These are phyloP conservation scores for Dryobotodes eremita DNA, from an alignment of 2,888 invertebrate genomes.

Conservation along the genomic window DNA sequence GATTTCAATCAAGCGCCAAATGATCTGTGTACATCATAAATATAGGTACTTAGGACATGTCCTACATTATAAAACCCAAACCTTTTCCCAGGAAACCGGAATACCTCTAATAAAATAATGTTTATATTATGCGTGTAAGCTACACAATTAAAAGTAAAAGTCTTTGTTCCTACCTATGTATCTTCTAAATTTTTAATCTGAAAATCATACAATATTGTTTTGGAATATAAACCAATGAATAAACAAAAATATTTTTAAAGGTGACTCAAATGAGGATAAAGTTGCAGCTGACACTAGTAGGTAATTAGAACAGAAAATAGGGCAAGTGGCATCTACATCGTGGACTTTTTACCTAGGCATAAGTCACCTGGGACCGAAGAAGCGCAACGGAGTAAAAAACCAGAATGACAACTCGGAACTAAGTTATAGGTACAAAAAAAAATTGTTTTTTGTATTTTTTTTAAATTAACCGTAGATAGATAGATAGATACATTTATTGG, in stretches of 20 bases:
- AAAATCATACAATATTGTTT: background rate
- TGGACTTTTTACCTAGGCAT: background rate
- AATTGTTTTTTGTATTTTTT: too few species aligned
- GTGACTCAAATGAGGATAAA: background rate
- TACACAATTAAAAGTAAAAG: background rate
- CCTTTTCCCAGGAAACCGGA: background rate
- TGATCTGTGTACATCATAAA: background rate
- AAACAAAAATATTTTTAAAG: background rate
- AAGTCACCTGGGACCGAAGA: background rate
- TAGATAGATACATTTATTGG: too few species aligned
- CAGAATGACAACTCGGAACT: background rate
- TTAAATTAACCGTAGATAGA: too few species aligned
- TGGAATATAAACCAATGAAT: too few species aligned
- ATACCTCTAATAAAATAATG: background rate
- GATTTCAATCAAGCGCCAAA: background rate
- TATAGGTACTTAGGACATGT: background rate
- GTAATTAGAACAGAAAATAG: slow-evolving; percentile 11
- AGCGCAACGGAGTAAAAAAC: background rate
- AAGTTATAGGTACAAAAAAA: background rate
- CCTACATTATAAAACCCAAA: background rate
- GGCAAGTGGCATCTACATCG: background rate
- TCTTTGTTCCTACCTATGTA: background rate
- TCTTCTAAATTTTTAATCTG: too few species aligned
- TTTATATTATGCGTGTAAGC: background rate
- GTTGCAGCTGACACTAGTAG: background rate